Evolutionary conservation across 2,113 vertebrate species (phyloP).

Genomic region (Galbula dea): DNA sequence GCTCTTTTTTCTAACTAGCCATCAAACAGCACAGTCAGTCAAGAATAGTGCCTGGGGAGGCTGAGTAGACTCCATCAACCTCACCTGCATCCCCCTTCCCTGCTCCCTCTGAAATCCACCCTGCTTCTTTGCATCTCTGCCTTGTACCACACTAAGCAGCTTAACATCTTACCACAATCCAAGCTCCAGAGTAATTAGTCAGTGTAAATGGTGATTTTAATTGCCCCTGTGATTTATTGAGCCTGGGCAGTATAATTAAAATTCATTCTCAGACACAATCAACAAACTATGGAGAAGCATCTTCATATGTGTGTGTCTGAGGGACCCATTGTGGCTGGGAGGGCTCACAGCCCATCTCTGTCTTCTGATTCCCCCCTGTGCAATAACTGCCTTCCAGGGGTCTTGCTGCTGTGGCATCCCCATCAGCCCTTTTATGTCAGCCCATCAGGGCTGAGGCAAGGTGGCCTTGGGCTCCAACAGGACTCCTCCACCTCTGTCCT

Average conservation of each 20-base stretch:
- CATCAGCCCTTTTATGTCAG: not conserved
- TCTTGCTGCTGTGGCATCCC: not conserved
- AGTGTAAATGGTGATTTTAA: conserved; percentile 32
- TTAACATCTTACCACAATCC: not conserved
- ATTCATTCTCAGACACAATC: not conserved
- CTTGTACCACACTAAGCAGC: not conserved
- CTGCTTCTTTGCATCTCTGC: not conserved
- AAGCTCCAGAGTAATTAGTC: conserved; percentile 20
- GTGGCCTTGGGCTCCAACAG: not conserved
- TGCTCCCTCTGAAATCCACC: not conserved
- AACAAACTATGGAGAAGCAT: not conserved
- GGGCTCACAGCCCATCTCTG: not conserved
- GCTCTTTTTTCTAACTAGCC: not conserved
- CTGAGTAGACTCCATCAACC: not conserved
- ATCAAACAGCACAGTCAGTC: not conserved
- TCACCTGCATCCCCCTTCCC: fast-evolving
- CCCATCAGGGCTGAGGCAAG: not conserved
- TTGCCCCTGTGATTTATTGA: conserved; percentile 54
- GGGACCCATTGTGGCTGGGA: not conserved
- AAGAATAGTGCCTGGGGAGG: not conserved
- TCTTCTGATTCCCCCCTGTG: not conserved
- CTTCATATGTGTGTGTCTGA: not conserved
- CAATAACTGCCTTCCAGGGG: not conserved
- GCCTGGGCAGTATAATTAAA: conserved; percentile 18
- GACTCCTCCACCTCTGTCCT: not conserved